Evolutionary conservation across 2,797 vertebrate genomes (phyloP), one percentile per base, ranked within the genome.

Genomic region (Acanthurus leucopareius): DNA sequence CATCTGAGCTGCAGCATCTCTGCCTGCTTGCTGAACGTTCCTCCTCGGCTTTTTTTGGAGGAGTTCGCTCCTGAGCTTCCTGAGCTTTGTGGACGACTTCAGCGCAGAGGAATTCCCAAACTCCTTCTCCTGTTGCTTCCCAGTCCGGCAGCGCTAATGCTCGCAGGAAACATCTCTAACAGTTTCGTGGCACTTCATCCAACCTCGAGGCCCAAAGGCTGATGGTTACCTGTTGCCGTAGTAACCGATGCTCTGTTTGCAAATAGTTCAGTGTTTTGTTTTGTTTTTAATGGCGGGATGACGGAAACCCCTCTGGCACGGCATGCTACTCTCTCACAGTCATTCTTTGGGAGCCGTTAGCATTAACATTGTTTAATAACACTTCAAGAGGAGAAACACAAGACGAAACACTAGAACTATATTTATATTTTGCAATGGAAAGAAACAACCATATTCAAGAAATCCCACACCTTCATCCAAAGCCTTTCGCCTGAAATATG

Each of bases 51-150:
- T 1, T 49, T 51, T 51, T 86, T 93, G 91, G 40, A 42, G 40
- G 40, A 42, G 40, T 42, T 42, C 4, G 40, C 10, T 42, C 40
- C 40, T 42, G 40, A 42, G 40, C 40, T 42, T 88, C 79, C 72
- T 54, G 91, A 92, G 94, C 92, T 35, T 35, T 77, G 93, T 8
- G 92, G 87, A 92, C 96, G 93, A 96, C 95, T 95, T 96, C 94
- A 96, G 92, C 82, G 92, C 94, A 79, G 91, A 96, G 93, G 95
- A 96, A 97, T 97, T 96, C 95, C 96, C 96, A 95, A 95, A 95
- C 94, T 94, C 93, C 95, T 91, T 96, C 95, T 95, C 95, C 68
- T 84, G 16, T 93, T 95, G 92, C 94, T 94, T 91, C 89, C 91
- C 75, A 91, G 92, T 86, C 94, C 90, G 82, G 92, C 82, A 17